Percentiles rank a stretch among this genome's conserved stretches.
phyloP scores from a whole-genome alignment of 2,113 vertebrate species.

The Antechinus stuartii region DNA sequence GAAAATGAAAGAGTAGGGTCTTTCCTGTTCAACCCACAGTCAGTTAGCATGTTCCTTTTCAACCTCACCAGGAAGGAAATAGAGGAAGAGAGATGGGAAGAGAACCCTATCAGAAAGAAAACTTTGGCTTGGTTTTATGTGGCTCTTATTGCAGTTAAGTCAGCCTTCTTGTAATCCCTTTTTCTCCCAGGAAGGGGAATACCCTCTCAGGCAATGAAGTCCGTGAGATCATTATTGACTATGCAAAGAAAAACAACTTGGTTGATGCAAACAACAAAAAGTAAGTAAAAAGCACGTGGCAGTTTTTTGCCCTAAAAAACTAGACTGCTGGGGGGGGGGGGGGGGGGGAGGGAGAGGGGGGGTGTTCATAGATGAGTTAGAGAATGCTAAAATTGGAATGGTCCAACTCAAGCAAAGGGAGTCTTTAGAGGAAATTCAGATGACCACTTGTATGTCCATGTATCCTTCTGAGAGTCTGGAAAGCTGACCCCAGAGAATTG shows the following conservation, averaged over 20 bases:
- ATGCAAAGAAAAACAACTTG: slow-evolving; percentile 92
- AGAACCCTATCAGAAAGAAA: background rate
- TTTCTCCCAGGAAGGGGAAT: slow-evolving; percentile 89
- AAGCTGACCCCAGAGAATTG: background rate
- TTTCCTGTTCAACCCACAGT: slow-evolving; percentile 9
- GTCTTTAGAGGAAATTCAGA: background rate
- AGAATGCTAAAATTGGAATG: background rate
- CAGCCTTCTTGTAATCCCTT: slow-evolving; percentile 17
- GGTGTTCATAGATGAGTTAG: background rate
- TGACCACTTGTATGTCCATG: background rate
- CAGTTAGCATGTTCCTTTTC: background rate
- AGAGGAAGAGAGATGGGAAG: slow-evolving; percentile 6
- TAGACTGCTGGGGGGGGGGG: background rate
- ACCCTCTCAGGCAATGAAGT: slow-evolving; percentile 90
- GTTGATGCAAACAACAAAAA: slow-evolving; percentile 93
- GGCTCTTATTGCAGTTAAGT: background rate
- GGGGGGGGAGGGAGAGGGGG: no score
- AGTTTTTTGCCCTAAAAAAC: background rate
- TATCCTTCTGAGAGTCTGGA: background rate
- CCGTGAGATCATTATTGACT: slow-evolving; percentile 89
- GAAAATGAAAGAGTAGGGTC: background rate
- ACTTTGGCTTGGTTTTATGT: background rate
- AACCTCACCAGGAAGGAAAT: slow-evolving; percentile 39
- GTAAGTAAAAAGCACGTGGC: slow-evolving; percentile 83
- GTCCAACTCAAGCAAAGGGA: background rate